phyloP scores from a whole-genome alignment of 2,113 vertebrate species.

The Odobenus rosmarus region DNA sequence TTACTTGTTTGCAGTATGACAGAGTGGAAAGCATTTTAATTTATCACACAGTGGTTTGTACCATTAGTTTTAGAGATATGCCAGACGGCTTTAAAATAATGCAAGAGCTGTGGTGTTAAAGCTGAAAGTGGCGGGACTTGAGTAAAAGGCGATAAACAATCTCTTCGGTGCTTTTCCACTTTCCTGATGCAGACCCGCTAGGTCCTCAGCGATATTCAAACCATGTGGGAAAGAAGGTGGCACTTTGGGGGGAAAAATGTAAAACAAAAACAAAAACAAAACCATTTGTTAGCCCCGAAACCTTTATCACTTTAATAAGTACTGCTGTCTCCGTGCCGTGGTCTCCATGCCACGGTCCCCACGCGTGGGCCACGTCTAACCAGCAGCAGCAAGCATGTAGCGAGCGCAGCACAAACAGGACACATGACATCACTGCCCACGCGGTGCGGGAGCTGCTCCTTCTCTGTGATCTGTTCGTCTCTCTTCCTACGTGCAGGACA shows the following conservation, averaged over 20 bases:
- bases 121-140: not conserved
- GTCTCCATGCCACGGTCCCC: fast-evolving
- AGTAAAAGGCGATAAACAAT: conserved; percentile 24
- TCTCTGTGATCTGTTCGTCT: too few relatives aligned
- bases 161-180: not conserved
- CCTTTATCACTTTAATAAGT: not conserved
- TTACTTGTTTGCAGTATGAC: conserved; percentile 67
- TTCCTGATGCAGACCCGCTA: not conserved
- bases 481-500: fast-evolving
- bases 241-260: fast-evolving
- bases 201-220: too few relatives aligned
- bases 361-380: fast-evolving
- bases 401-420: fast-evolving
- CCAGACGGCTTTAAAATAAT: conserved; percentile 56
- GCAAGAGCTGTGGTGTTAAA: not conserved
- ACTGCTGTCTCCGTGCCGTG: fast-evolving
- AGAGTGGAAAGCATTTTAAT: conserved; percentile 78
- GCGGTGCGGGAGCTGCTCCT: fast-evolving
- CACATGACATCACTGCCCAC: fast-evolving
- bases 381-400: fast-evolving
- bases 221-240: fast-evolving
- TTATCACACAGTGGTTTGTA: conserved; percentile 69
- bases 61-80: conserved; percentile 72
- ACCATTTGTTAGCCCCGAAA: not conserved
- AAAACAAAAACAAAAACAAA: not conserved